These are phyloP conservation scores for Halichoeres trimaculatus DNA, from an alignment of 2,113 vertebrate species.

Conservation along the genomic window DNA sequence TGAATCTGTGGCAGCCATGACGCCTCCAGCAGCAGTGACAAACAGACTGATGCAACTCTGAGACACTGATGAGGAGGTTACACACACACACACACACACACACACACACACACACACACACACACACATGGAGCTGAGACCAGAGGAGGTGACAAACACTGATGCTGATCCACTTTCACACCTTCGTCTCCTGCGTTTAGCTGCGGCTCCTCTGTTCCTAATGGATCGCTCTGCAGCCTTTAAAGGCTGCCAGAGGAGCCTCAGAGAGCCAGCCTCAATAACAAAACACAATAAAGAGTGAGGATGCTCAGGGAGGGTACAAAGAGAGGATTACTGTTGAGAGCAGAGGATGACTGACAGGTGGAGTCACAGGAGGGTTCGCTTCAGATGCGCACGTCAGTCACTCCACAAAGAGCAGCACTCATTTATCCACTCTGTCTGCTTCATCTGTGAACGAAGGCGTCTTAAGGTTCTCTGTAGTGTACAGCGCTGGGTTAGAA, in stretches of 20 bases:
- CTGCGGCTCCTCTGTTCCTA: background rate
- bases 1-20: background rate
- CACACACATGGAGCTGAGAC: background rate
- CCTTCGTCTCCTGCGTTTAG: background rate
- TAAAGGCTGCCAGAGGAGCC: background rate
- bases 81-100: background rate
- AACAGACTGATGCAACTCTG: slow-evolving; percentile 35
- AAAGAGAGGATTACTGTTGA: slow-evolving; percentile 8
- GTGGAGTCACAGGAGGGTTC: background rate
- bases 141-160: background rate
- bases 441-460: background rate
- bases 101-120: background rate
- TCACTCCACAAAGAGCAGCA: background rate
- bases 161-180: background rate
- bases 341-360: slow-evolving; percentile 22
- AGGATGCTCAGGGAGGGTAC: background rate
- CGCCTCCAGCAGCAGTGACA: background rate
- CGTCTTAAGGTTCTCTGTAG: background rate
- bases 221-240: background rate
- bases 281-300: background rate
- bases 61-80: slow-evolving; percentile 19
- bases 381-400: slow-evolving; percentile 5
- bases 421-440: background rate
- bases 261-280: background rate
- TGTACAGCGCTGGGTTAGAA: too few species aligned